Conservation (phyloP, 2,113 vertebrate genomes). For the Thinocorus orbignyianus region DNA sequence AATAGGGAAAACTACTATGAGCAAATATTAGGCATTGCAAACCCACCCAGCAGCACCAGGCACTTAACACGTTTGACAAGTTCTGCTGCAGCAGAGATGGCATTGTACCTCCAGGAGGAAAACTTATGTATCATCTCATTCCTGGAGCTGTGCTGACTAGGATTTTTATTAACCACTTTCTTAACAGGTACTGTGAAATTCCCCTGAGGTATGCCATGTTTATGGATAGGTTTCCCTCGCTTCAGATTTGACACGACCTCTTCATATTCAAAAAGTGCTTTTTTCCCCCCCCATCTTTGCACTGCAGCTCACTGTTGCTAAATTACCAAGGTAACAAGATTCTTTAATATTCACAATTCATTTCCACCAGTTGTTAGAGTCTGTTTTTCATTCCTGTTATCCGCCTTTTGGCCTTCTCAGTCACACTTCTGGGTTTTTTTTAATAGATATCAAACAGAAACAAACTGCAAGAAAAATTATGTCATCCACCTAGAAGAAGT, state of each 20-base stretch:
- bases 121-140: not conserved
- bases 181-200: not conserved
- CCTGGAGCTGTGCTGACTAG: not conserved
- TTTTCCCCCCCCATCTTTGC: not conserved
- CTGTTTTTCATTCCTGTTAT: not conserved
- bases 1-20: not conserved
- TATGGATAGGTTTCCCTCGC: not conserved
- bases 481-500: not conserved
- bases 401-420: not conserved
- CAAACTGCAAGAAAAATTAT: not conserved
- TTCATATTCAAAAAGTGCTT: not conserved
- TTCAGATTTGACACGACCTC: not conserved
- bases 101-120: not conserved
- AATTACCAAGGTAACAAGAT: constrained; percentile 23
- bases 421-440: not conserved
- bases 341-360: constrained; percentile 8
- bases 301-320: not conserved
- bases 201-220: not conserved
- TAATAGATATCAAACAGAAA: not conserved
- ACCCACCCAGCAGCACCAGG: not conserved
- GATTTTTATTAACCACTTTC: not conserved
- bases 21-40: accelerated
- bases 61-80: accelerated
- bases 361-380: not conserved
- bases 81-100: not conserved